Evolutionary conservation across 2,113 vertebrate genomes (phyloP), one percentile per base, ranked within the genome.

Genomic region (Australoheros scitulus): DNA sequence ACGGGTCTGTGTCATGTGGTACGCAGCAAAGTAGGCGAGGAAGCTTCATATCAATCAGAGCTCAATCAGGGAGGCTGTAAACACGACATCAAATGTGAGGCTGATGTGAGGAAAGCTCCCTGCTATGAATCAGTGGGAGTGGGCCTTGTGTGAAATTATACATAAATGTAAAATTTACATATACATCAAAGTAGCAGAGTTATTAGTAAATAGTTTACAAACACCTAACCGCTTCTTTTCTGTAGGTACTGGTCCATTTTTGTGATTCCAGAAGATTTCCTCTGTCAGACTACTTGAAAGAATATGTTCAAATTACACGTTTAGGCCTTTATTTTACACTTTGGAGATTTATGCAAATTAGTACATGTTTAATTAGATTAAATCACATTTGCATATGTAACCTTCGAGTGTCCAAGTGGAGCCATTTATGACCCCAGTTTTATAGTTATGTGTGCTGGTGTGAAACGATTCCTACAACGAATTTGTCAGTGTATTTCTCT

Each of bases 11-110:
- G 60, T 18, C 32, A 78, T 77, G 18, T 65, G 56, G 61, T 60
- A 47, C 1, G 11, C 63, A 55, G 17, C 34, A 58, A 65, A 74
- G 77, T 65, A 83, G 79, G 79, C 58, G 64, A 75, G 74, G 65
- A 41, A 47, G 55, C 61, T 72, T 26, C 50, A 9, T 55, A 34
- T 82, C 77, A 84, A 29, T 72, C 80, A 52, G 9, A 80, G 59
- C 63, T 82, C 80, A 52, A 13, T 65, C 29, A 34, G 18, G 29
- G 43, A 78, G 57, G 58, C 77, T 61, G 72, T 77, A 29, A 84
- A 80, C 76, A 80, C 64, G 58, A 72, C 43, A 70, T 81, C 57
- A 74, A 74, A 83, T 72, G 47, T 76, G 38, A 80, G 68, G 22
- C n/a, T 43, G 38, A 55, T 83, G 43, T 80, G 61, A 61, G 24